phyloP scores from a whole-genome alignment of 1,140 invertebrate species.

The Vanessa atalanta region DNA sequence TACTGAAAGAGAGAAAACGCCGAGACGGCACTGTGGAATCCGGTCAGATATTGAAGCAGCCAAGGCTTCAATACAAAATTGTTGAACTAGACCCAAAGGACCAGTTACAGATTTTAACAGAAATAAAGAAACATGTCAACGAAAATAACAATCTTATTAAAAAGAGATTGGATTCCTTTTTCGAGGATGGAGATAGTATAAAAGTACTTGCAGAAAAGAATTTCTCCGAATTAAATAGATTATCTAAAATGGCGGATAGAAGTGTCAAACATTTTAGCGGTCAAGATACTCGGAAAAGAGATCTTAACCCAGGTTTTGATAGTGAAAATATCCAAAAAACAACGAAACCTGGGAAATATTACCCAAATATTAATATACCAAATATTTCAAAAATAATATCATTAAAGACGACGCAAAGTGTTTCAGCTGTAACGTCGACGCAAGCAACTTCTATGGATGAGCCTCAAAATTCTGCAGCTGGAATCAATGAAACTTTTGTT shows the following conservation, averaged over 20 bases:
- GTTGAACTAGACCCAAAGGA: constrained; percentile 59
- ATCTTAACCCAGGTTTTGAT: constrained; percentile 67
- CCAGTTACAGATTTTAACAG: constrained; percentile 66
- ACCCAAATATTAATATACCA: constrained; percentile 72
- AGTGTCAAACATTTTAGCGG: constrained; percentile 74
- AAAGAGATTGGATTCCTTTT: constrained; percentile 58
- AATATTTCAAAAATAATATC: constrained; percentile 75
- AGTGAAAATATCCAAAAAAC: constrained; percentile 66
- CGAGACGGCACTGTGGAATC: constrained; percentile 41
- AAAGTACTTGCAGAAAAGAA: constrained; percentile 73
- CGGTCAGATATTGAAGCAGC: constrained; percentile 39
- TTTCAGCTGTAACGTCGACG: constrained; percentile 40
- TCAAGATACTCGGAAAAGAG: constrained; percentile 60
- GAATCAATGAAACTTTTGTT: constrained; percentile 42
- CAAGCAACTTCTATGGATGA: constrained; percentile 77
- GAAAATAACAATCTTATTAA: constrained; percentile 78
- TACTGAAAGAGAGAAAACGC: constrained; percentile 69
- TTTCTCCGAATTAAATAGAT: constrained; percentile 70
- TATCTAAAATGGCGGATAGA: constrained; percentile 76
- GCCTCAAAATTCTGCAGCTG: constrained; percentile 64
- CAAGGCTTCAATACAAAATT: constrained; percentile 28
- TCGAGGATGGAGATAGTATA: constrained; percentile 62
- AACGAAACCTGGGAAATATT: constrained; percentile 43
- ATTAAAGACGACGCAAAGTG: constrained; percentile 58
- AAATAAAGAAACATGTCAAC: constrained; percentile 77